Base-by-base conservation (phyloP, 2,113 vertebrate genomes). In the Dasyornis broadbenti region DNA sequence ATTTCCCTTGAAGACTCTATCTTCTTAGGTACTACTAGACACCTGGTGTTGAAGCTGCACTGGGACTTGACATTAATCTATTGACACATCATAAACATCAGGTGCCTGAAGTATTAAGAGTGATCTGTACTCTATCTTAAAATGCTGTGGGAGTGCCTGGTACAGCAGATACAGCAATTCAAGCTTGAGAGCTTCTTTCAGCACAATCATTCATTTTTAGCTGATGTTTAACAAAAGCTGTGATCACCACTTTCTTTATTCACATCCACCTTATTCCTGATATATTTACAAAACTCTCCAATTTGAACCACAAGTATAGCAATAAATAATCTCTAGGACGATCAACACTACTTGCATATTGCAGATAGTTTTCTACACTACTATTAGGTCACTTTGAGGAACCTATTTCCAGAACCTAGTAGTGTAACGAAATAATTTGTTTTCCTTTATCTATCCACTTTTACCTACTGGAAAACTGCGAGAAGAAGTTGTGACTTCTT, bases 31-130 rank as follows among this genome's bases (percentile, higher is more conserved):
- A 73, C 47, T 52, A 45, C 69, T 82, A 94, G 72, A 89, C 90
- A 97, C 86, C 83, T 96, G 90, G 93, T 6, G 9, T 96, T 30
- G 40, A 95, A 96, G 82, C 76, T 95, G 89, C 73, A 53, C 37
- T 73, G 60, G 73, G 79, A 84, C n/a, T 93, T 91, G 90, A 96
- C 80, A 87, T 91, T 86, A 95, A 95, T 94, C 92, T 95, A 49
- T 87, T 77, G 28, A 68, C 63, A 95, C 86, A 40, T 44, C 82
- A 90, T 18, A 30, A 91, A 88, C 68, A 88, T 77, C 37, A 77
- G 60, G 82, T 88, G 87, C 50, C 82, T 42, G 44, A 75, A 94
- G 69, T 92, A 90, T 77, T 91, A 93, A 40, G 84, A 89, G 79
- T 72, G 18, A 92, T 86, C 66, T 71, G 53, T 80, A 80, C 42